Conservation (phyloP, 1,140 invertebrate genomes). For the Drosophila grimshawi region DNA sequence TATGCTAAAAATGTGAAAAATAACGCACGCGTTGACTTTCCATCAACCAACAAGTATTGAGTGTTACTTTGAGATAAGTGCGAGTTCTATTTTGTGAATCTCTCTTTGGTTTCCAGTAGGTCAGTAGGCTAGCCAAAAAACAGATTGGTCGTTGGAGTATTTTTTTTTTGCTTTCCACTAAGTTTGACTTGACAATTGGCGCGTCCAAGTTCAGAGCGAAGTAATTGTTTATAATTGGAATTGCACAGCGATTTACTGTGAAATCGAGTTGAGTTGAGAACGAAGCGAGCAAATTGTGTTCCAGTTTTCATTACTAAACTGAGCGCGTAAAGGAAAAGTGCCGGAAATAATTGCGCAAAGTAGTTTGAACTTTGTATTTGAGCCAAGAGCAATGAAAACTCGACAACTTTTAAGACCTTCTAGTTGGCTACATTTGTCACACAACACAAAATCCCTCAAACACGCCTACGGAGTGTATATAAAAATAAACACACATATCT, state of each 20-base stretch:
- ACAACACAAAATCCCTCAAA: neutral
- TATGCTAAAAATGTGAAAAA: slow-evolving; percentile 58
- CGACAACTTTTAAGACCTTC: slow-evolving; percentile 18
- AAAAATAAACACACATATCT: slow-evolving; percentile 6
- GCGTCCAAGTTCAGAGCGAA: slow-evolving; percentile 53
- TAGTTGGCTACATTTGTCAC: neutral
- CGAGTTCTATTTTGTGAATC: slow-evolving; percentile 39
- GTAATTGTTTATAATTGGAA: slow-evolving; percentile 78
- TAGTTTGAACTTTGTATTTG: slow-evolving; percentile 73
- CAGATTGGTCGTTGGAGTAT: neutral
- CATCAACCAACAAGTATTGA: slow-evolving; percentile 7
- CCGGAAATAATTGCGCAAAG: slow-evolving; percentile 79
- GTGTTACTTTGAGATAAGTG: neutral
- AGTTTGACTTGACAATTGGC: slow-evolving; percentile 50
- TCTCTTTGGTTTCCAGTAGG: slow-evolving; percentile 48
- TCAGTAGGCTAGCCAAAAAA: slow-evolving; percentile 58
- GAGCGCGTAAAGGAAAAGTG: slow-evolving; percentile 61
- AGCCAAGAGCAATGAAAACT: slow-evolving; percentile 19
- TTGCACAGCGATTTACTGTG: slow-evolving; percentile 71
- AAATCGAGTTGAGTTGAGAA: slow-evolving; percentile 59
- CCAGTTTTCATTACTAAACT: slow-evolving; percentile 46
- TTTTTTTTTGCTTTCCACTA: slow-evolving; percentile 25
- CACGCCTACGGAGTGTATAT: slow-evolving; percentile 2
- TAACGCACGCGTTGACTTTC: neutral
- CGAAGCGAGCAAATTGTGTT: slow-evolving; percentile 39